Evolutionary conservation across 2,113 vertebrate species (phyloP).

Genomic region (Brachyhypopomus gauderio): DNA sequence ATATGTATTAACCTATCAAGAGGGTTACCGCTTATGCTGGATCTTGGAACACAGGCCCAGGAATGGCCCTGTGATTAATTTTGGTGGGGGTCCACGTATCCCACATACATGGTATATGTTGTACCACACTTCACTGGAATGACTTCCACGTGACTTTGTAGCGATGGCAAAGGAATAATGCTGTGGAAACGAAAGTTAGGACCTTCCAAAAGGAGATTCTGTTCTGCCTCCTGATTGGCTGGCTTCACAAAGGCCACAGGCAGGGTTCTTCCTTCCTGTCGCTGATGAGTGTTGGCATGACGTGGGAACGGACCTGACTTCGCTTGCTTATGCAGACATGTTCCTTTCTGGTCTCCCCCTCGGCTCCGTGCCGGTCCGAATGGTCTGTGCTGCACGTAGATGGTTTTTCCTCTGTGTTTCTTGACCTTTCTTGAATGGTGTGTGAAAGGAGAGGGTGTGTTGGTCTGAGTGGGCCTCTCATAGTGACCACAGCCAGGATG

Average conservation of each 20-base stretch:
- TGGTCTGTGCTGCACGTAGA: not conserved
- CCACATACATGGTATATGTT: too few species aligned
- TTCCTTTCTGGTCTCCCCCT: not conserved
- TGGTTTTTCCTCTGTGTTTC: not conserved
- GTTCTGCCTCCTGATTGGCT: conserved; percentile 6
- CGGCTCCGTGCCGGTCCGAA: not conserved
- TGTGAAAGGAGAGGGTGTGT: not conserved
- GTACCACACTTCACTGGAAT: too few species aligned
- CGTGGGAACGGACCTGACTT: conserved; percentile 28
- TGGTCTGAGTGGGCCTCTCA: not conserved
- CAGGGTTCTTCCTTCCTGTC: conserved; percentile 48
- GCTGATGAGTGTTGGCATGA: conserved; percentile 26
- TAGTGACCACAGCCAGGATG: not conserved
- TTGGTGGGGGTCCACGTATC: too few species aligned
- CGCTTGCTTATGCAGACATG: not conserved
- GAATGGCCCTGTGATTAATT: too few species aligned
- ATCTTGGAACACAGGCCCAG: too few species aligned
- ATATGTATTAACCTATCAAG: too few species aligned
- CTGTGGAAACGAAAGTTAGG: too few species aligned
- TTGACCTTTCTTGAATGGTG: conserved; percentile 2
- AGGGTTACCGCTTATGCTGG: too few species aligned
- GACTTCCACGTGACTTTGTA: too few species aligned
- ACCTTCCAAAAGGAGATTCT: not conserved
- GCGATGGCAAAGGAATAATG: too few species aligned
- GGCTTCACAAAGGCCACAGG: conserved; percentile 25